A percentile compares a stretch with the other conserved stretches of the same genome.
Conservation (phyloP, 2,888 invertebrate species). For the Scaptomyza flava region DNA sequence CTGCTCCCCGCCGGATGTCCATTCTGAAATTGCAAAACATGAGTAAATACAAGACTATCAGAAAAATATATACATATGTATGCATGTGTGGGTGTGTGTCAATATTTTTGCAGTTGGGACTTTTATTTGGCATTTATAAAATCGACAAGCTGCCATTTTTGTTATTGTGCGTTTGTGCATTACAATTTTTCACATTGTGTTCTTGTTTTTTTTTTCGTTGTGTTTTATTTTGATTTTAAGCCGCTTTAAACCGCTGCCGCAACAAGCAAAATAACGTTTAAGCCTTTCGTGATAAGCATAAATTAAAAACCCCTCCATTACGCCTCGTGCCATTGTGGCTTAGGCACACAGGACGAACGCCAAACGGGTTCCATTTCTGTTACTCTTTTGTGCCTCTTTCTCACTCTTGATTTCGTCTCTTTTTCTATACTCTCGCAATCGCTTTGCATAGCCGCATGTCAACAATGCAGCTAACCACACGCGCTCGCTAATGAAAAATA, state of each 20-base stretch:
- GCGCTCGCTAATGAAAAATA: slow-evolving; percentile 73
- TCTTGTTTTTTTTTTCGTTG: slow-evolving; percentile 17
- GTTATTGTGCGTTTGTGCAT: slow-evolving; percentile 40
- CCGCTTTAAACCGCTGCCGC: slow-evolving; percentile 77
- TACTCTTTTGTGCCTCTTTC: background rate
- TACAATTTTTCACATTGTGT: slow-evolving; percentile 24
- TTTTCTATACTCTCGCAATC: background rate
- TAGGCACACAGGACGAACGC: slow-evolving; percentile 34
- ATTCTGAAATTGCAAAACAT: slow-evolving; percentile 27
- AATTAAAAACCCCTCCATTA: slow-evolving; percentile 74
- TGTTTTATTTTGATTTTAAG: slow-evolving; percentile 49
- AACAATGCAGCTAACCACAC: slow-evolving; percentile 69
- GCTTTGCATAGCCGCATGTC: slow-evolving; percentile 38
- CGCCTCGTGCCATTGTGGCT: slow-evolving; percentile 40
- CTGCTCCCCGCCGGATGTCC: slow-evolving; percentile 33
- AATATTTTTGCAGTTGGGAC: slow-evolving; percentile 2
- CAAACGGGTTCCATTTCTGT: slow-evolving; percentile 15
- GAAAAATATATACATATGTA: background rate
- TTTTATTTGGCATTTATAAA: slow-evolving; percentile 4
- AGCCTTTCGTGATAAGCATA: slow-evolving; percentile 81
- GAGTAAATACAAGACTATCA: slow-evolving; percentile 18
- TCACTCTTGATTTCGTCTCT: background rate
- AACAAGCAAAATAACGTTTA: slow-evolving; percentile 78
- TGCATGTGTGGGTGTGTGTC: background rate
- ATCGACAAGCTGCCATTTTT: slow-evolving; percentile 5